Conservation (phyloP, 2,888 invertebrate genomes). For the Octodonta nipae region DNA sequence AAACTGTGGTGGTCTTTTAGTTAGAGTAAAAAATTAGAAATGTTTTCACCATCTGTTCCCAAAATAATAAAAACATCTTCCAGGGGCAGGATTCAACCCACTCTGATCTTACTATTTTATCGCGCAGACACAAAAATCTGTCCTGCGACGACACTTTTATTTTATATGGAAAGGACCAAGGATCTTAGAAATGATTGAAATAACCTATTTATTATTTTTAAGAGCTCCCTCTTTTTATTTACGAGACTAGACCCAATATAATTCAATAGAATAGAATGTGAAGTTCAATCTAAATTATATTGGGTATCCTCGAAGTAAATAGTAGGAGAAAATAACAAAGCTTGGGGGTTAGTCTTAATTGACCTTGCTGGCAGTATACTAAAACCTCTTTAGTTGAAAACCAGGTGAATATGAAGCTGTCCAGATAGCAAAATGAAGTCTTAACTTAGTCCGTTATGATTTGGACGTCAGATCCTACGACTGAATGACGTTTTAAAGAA, state of each 20-base stretch:
- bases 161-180: conserved; percentile 7
- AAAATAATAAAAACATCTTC: conserved; percentile 9
- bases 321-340: no score
- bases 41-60: neutral
- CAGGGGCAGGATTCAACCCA: conserved; percentile 6
- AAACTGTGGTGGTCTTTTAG: conserved; percentile 18
- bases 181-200: neutral
- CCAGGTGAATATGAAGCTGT: no score
- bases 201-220: conserved; percentile 1
- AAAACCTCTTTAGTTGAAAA: no score
- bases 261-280: no score
- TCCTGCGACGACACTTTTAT: conserved; percentile 6
- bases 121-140: conserved; percentile 6
- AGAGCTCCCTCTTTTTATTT: conserved; percentile 4
- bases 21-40: neutral
- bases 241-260: conserved; percentile 3
- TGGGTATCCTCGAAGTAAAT: no score
- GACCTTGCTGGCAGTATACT: no score
- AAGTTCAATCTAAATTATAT: no score
- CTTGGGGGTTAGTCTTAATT: no score
- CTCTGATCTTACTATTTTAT: conserved; percentile 10
- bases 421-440: no score
- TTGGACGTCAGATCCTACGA: no score
- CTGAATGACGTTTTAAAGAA: no score
- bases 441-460: no score